Percentiles rank a stretch among this genome's conserved stretches.
These are phyloP conservation scores for Furcifer pardalis DNA, from an alignment of 2,797 vertebrate genomes.

Conservation along the genomic window DNA sequence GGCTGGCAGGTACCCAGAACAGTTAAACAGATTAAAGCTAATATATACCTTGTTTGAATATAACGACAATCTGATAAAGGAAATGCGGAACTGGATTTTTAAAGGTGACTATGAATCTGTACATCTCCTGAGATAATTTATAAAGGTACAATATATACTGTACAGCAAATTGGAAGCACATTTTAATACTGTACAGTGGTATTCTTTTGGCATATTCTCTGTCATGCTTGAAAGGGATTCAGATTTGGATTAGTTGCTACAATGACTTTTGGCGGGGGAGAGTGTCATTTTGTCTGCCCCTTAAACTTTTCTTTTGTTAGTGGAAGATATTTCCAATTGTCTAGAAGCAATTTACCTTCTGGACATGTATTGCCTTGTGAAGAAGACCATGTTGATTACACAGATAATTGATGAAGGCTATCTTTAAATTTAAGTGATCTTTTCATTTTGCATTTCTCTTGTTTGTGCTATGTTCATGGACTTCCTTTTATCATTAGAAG, in stretches of 20 bases:
- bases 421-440: background rate
- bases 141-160: background rate
- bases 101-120: background rate
- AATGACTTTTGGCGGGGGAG: background rate
- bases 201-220: background rate
- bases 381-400: slow-evolving; percentile 13
- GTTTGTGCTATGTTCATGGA: background rate
- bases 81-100: slow-evolving; percentile 36
- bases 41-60: slow-evolving; percentile 1
- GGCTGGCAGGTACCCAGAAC: background rate
- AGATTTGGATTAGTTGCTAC: background rate
- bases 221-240: background rate
- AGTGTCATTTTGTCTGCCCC: background rate
- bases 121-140: background rate
- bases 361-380: slow-evolving; percentile 1
- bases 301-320: background rate
- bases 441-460: background rate
- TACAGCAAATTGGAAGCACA: background rate
- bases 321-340: slow-evolving; percentile 38
- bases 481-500: background rate
- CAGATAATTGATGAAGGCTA: background rate
- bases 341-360: slow-evolving; percentile 24
- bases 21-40: background rate
- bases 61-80: background rate
- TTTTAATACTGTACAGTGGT: background rate